Evolutionary conservation across 2,888 invertebrate species (phyloP), one percentile per base, ranked within the genome.

Genomic region (Papilio gigon): DNA sequence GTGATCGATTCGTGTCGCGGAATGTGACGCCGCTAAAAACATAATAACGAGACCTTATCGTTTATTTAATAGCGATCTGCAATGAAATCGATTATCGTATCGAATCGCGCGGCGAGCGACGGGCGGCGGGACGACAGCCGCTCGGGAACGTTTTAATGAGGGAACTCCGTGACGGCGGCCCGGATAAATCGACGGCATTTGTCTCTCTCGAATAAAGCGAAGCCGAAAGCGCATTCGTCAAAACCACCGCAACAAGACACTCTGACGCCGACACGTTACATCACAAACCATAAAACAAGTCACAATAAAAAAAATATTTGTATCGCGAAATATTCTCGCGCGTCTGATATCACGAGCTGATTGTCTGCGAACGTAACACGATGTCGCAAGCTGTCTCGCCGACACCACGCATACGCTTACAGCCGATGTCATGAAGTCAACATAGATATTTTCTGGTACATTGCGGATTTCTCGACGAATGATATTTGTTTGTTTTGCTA

Each of bases 31-130:
- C 78, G 77, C 80, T 83, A 81, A 84, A 84, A 85, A 82, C 85
- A 85, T 83, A 80, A 79, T 75, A 76, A 76, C 70, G 67, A 64
- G 77, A 75, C 72, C 77, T 80, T 81, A 79, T 81, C 80, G 78
- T 74, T 78, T 80, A 82, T 86, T 86, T 85, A 85, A 87, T 86
- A 81, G 82, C 84, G 80, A 84, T 83, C 80, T 78, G 81, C 82
- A 84, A 86, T 88, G 83, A 88, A 88, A 88, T 89, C 87, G 87
- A 88, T 88, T 87, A 87, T 84, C 79, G 82, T 77, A 79, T 82
- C 80, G 83, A 79, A 83, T 80, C 77, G 76, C 73, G 71, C 76
- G 74, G 72, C 76, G 77, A 77, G 80, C 53, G 53, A 53, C 53
- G 53, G 27, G 53, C 53, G 53, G 17, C 30, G 82, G 81, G 80